phyloP scores from a whole-genome alignment of 2,113 vertebrate species.

The Epinephelus cyanopodus region DNA sequence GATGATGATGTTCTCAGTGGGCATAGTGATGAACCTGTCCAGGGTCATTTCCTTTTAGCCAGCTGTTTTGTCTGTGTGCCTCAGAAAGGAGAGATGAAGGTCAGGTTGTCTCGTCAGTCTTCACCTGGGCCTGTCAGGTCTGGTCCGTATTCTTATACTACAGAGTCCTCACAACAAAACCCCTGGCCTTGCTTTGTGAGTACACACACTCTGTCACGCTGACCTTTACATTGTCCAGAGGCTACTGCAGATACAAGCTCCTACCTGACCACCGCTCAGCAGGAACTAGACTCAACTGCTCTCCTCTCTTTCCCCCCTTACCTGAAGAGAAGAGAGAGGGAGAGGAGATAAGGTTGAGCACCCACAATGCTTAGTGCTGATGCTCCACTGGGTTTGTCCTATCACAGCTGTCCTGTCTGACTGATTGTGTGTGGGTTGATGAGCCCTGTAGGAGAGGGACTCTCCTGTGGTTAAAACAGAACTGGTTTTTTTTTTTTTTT shows the following conservation, averaged over 20 bases:
- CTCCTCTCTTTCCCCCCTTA: background rate
- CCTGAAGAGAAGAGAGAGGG: conserved; percentile 3
- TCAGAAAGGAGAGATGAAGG: conserved; percentile 13
- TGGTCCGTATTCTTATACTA: background rate
- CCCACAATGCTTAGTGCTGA: conserved; percentile 46
- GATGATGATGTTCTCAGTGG: background rate
- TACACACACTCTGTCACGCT: background rate
- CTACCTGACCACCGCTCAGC: background rate
- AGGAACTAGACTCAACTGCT: conserved; percentile 15
- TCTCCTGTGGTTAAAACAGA: conserved; percentile 13
- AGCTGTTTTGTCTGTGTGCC: conserved; percentile 16
- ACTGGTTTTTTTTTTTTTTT: no score
- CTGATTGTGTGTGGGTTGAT: conserved; percentile 42
- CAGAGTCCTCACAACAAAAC: background rate
- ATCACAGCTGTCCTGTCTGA: conserved; percentile 68
- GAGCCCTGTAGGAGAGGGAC: conserved; percentile 13
- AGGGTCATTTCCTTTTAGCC: background rate
- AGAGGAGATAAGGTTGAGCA: conserved; percentile 20
- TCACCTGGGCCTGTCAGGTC: conserved; percentile 9
- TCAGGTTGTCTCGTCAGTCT: background rate
- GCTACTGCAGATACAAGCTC: conserved; percentile 18
- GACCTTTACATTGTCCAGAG: conserved; percentile 15
- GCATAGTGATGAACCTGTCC: background rate
- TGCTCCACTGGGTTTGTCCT: conserved; percentile 63
- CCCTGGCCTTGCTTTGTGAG: conserved; percentile 18